Evolutionary conservation across 2,797 vertebrate species (phyloP), one percentile per base, ranked within the genome.

Genomic region (Lerista edwardsae): DNA sequence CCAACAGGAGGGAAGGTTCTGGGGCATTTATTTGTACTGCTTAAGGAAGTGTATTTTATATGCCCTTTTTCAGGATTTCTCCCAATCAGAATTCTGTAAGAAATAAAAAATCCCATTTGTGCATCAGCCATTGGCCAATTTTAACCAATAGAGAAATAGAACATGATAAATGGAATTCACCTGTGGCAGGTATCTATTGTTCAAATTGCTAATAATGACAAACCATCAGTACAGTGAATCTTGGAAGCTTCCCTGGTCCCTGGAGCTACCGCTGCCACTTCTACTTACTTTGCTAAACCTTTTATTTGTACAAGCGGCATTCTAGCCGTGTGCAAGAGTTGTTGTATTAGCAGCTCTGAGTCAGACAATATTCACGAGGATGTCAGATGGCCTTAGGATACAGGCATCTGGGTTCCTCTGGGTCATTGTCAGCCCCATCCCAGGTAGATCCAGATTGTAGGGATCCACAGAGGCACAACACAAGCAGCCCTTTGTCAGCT

Each of bases 101-200:
- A 67, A 68, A 62, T 34, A n/a, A 83, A 15, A 36, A 55, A 39
- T 83, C 6, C 64, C 47, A 57, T 41, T 83, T 76, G 47, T 75
- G 44, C 47, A 41, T 9, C 27, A 68, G 64, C 74, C 21, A 11
- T 83, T 83, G 82, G 27, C 47, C 82, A 57, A 69, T 59, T 76
- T 68, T 75, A 76, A 21, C 73, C 75, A 51, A 75, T 25, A 57
- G 64, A 76, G 73, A 68, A 83, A 59, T 68, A 44, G 44, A 80
- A 55, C 51, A 55, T 34, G 71, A 74, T 59, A 68, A 80, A 36
- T 44, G 14, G 15, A 44, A 27, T 39, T 75, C 78, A 75, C 62
- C 25, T 34, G n/a, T 61, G 27, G 73, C 57, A 36, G 55, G 65
- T 47, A 25, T 86, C 36, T 51, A 34, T 80, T 75, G 25, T 29